phyloP scores from a whole-genome alignment of 2,113 vertebrate species.

The Chroicocephalus ridibundus region DNA sequence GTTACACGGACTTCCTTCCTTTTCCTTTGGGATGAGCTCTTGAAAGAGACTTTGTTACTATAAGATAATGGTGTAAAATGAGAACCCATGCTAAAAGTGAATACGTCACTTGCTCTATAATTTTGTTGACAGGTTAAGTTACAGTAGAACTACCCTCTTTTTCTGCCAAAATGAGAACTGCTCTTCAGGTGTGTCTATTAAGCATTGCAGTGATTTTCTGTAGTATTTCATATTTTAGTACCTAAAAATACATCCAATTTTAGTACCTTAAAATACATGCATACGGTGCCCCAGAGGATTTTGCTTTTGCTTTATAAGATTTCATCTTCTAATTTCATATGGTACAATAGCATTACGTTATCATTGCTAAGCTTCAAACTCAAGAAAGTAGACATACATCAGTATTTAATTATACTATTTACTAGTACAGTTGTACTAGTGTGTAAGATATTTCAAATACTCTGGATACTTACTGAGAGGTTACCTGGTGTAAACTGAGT shows the following conservation, averaged over 20 bases:
- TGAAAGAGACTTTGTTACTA: neutral
- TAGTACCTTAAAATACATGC: neutral
- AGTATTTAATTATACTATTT: neutral
- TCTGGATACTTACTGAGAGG: neutral
- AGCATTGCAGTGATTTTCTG: neutral
- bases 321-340: neutral
- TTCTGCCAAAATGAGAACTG: rapidly evolving
- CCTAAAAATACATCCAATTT: neutral
- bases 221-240: neutral
- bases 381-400: neutral
- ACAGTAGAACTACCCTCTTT: neutral
- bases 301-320: neutral
- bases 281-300: neutral
- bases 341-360: neutral
- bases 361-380: neutral
- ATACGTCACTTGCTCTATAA: neutral
- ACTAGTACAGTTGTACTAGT: neutral
- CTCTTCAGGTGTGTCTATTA: neutral
- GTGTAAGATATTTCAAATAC: neutral
- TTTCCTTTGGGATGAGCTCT: neutral
- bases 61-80: neutral
- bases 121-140: neutral
- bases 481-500: neutral
- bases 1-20: neutral
- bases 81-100: neutral